phyloP scores from a whole-genome alignment of 2,113 vertebrate genomes.

The Chaetura pelagica region DNA sequence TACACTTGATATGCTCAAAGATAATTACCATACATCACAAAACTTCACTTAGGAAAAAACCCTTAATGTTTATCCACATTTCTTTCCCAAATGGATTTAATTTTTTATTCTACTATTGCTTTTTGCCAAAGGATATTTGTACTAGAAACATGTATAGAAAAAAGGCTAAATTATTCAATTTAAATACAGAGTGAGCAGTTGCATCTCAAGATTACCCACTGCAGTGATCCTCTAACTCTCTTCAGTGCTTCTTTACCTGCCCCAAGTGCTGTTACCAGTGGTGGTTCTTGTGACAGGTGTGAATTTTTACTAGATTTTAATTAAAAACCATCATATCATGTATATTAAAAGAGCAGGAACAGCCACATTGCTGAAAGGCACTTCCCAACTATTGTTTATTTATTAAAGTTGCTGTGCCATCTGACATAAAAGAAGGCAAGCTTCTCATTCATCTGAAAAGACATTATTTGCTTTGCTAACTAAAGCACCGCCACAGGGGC shows the following conservation, averaged over 20 bases:
- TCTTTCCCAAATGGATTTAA: not conserved
- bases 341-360: not conserved
- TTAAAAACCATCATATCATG: not conserved
- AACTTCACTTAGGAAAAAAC: not conserved
- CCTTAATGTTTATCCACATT: accelerated
- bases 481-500: not conserved
- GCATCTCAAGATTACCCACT: not conserved
- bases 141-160: not conserved
- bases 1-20: not conserved
- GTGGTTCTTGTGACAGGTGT: not conserved
- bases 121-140: not conserved
- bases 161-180: not conserved
- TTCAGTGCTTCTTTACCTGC: not conserved
- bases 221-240: not conserved
- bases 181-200: not conserved
- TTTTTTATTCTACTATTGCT: not conserved
- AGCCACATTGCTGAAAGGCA: not conserved
- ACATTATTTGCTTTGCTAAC: not conserved
- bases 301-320: not conserved
- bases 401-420: not conserved
- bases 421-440: not conserved
- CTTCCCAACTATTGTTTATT: not conserved
- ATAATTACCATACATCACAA: not conserved
- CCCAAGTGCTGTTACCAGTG: not conserved
- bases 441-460: not conserved